Base-by-base conservation (phyloP, 2,888 invertebrate species). In the Sminthurinus aureus region DNA sequence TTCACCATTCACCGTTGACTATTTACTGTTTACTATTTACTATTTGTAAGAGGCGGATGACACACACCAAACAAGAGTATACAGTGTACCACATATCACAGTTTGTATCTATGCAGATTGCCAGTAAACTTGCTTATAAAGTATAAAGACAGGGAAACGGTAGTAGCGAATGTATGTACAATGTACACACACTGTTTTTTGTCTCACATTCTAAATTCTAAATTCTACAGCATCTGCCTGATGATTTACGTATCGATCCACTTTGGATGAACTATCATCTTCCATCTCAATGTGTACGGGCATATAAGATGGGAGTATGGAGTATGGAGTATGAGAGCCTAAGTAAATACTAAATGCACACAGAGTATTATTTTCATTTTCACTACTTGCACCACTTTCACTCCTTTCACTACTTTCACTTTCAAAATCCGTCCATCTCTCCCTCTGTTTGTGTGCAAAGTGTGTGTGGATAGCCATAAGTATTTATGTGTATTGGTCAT, bases 191-290 rank as follows among this genome's bases (percentile, higher is more conserved):
- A n/a, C 1, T n/a, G 15, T 15, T 64, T 15, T n/a, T 64, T 15
- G 64, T 64, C 64, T n/a, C 64, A 64, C 64, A 18, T n/a, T 64
- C 18, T 4, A n/a, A n/a, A 64, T 15, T 15, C 2, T 64, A 64
- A 67, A 20, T 67, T 67, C 26, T 22, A 71, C 24, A 71, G 71
- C 71, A 71, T 71, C 71, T 71, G 71, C 24, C 26, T 71, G 24
- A 71, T 71, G 26, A 26, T 71, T 71, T 71, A 71, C 24, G 71
- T 71, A 71, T 71, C 71, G 71, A 71, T 71, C 71, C 12, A 22
- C 24, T 71, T 58, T 58, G 58, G 13, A 58, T 58, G 58, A 15
- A 58, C 58, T 58, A 58, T 18, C 24, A 71, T 71, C 26, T 71
- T 1, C 71, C 71, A 11, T 69, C 67, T 11, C 67, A 69, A n/a